These are phyloP conservation scores for Calypte anna DNA, from an alignment of 2,113 vertebrate genomes.

Conservation along the genomic window DNA sequence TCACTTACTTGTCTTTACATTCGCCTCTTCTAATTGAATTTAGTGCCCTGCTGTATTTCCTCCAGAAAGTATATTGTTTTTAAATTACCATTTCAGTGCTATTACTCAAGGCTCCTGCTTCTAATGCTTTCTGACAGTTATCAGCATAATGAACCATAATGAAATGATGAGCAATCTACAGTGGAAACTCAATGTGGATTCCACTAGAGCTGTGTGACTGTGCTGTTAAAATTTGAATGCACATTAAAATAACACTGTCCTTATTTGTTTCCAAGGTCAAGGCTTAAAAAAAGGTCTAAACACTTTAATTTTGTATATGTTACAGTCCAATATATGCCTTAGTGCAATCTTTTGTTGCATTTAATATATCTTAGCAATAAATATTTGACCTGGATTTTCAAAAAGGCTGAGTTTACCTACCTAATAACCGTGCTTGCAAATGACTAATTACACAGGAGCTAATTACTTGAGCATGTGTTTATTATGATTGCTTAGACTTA, in stretches of 20 bases:
- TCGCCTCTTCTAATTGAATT: conserved; percentile 80
- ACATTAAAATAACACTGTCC: conserved; percentile 77
- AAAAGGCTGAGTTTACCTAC: conserved; percentile 21
- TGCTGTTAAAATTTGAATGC: conserved; percentile 77
- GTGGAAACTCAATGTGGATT: conserved; percentile 77
- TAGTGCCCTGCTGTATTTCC: conserved; percentile 73
- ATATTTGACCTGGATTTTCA: conserved; percentile 22
- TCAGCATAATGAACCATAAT: conserved; percentile 85
- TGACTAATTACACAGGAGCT: conserved; percentile 2
- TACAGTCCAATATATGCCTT: conserved; percentile 2
- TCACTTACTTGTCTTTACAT: conserved; percentile 71
- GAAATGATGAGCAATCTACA: conserved; percentile 83
- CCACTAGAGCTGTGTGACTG: conserved; percentile 74
- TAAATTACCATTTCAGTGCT: conserved; percentile 83
- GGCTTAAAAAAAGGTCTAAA: conserved; percentile 36
- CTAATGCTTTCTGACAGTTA: conserved; percentile 85
- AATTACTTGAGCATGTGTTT: conserved; percentile 27
- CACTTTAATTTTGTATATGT: conserved; percentile 50
- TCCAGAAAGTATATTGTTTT: conserved; percentile 84
- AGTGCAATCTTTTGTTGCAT: background rate
- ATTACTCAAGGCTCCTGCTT: conserved; percentile 77
- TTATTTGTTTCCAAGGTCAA: conserved; percentile 82
- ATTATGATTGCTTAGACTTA: conserved; percentile 13
- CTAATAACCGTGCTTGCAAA: conserved; percentile 25
- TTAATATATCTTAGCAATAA: conserved; percentile 33